These are phyloP conservation scores for Sebastes variabilis DNA, from an alignment of 2,797 vertebrate genomes.

Conservation along the genomic window DNA sequence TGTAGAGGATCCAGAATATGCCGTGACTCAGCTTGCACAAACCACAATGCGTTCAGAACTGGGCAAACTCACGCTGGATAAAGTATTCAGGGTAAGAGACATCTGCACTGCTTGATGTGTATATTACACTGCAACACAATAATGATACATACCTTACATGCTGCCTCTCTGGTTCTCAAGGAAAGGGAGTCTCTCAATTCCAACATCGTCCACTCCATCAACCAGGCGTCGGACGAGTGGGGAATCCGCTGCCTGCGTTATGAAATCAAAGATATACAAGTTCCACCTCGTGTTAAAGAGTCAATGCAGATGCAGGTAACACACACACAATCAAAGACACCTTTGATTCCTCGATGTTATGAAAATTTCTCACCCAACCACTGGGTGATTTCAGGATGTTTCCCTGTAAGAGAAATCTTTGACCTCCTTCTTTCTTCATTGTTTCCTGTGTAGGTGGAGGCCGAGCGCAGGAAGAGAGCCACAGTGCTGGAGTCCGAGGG, in stretches of 20 bases:
- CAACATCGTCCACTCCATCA: slow-evolving; percentile 89
- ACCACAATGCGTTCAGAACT: slow-evolving; percentile 94
- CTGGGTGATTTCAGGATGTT: slow-evolving; percentile 10
- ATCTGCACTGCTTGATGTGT: background rate
- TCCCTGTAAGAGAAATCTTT: background rate
- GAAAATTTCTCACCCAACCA: background rate
- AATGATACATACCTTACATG: background rate
- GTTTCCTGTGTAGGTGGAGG: slow-evolving; percentile 83
- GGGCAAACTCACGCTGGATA: slow-evolving; percentile 94
- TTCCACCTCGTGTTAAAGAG: slow-evolving; percentile 90
- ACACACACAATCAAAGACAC: slow-evolving; percentile 74
- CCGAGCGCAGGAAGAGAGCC: slow-evolving; percentile 87
- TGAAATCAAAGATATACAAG: slow-evolving; percentile 97
- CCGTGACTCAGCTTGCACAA: slow-evolving; percentile 92
- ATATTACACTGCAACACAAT: background rate
- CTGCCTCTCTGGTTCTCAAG: slow-evolving; percentile 75
- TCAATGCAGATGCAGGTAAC: slow-evolving; percentile 99
- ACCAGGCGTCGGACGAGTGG: slow-evolving; percentile 87
- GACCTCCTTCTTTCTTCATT: background rate
- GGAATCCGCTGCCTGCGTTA: slow-evolving; percentile 93
- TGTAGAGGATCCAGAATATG: slow-evolving; percentile 90
- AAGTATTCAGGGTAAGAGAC: slow-evolving; percentile 87
- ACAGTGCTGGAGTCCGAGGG: slow-evolving; percentile 89
- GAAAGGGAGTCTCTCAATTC: slow-evolving; percentile 93
- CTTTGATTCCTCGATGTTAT: background rate